A percentile compares a stretch with the other conserved stretches of the same genome.
These are phyloP conservation scores for Phytoseiulus persimilis DNA, from an alignment of 2,888 invertebrate genomes.

Conservation along the genomic window DNA sequence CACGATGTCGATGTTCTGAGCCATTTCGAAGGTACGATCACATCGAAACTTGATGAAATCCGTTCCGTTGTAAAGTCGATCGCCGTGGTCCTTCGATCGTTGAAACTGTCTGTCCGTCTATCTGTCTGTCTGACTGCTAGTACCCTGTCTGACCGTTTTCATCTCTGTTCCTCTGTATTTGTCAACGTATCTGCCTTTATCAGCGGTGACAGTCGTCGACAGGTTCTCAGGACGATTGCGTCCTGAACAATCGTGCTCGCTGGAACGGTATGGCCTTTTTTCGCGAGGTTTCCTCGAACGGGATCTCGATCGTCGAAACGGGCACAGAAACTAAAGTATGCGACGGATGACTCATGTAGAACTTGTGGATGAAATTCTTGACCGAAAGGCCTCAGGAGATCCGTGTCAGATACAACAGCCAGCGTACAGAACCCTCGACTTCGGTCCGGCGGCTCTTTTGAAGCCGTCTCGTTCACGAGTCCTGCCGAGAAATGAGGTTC, in stretches of 20 bases:
- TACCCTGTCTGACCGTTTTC: background rate
- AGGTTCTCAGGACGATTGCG: no score
- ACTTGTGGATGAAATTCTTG: background rate
- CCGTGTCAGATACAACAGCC: background rate
- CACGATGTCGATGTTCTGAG: conserved; percentile 36
- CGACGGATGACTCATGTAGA: background rate
- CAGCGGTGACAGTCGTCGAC: no score
- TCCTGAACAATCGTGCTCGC: no score
- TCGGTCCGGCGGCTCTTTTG: background rate
- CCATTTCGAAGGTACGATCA: conserved; percentile 36
- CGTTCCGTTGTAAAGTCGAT: background rate
- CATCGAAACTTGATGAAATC: background rate
- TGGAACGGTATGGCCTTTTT: no score
- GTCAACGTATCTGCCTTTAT: no score
- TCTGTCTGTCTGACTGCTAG: background rate
- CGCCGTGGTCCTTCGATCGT: background rate
- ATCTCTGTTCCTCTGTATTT: no score
- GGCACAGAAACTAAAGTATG: background rate
- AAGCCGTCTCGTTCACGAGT: conserved; percentile 5
- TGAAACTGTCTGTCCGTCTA: background rate
- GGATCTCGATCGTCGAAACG: no score
- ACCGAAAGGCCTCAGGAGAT: background rate
- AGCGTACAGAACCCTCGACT: background rate
- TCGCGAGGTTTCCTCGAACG: no score
- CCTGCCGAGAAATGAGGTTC: conserved; percentile 38